Evolutionary conservation across 2,113 vertebrate species (phyloP).

Genomic region (Rhinopomastus cyanomelas): DNA sequence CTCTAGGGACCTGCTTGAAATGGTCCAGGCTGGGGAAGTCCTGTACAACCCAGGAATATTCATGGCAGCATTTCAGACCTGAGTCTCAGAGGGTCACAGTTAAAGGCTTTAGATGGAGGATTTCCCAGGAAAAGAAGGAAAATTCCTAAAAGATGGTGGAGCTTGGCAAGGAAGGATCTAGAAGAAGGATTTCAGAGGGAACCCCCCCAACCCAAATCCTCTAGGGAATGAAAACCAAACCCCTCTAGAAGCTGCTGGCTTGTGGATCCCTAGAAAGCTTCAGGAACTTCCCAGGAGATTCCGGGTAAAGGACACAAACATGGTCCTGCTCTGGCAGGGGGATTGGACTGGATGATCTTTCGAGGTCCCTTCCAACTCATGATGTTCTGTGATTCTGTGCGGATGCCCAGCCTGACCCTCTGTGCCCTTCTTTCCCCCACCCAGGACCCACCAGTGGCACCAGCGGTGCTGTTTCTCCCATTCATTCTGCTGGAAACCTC

Average conservation of each 20-base stretch:
- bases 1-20: background rate
- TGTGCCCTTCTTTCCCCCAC: background rate
- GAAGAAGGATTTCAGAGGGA: background rate
- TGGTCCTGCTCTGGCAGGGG: too few relatives aligned
- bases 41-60: background rate
- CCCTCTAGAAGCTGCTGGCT: fast-evolving
- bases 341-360: too few relatives aligned
- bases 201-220: background rate
- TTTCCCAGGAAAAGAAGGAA: background rate
- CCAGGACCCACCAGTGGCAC: too few relatives aligned
- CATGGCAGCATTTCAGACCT: background rate
- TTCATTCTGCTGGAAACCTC: background rate
- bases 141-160: background rate
- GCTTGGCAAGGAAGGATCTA: background rate
- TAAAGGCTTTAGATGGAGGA: background rate
- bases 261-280: background rate
- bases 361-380: too few relatives aligned
- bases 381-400: too few relatives aligned
- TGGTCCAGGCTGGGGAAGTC: background rate
- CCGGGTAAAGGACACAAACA: background rate
- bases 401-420: background rate
- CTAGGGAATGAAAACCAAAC: background rate
- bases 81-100: background rate
- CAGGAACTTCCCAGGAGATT: background rate
- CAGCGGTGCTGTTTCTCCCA: fast-evolving